These are phyloP conservation scores for Cetoscarus ocellatus DNA, from an alignment of 2,797 vertebrate genomes.

Conservation along the genomic window DNA sequence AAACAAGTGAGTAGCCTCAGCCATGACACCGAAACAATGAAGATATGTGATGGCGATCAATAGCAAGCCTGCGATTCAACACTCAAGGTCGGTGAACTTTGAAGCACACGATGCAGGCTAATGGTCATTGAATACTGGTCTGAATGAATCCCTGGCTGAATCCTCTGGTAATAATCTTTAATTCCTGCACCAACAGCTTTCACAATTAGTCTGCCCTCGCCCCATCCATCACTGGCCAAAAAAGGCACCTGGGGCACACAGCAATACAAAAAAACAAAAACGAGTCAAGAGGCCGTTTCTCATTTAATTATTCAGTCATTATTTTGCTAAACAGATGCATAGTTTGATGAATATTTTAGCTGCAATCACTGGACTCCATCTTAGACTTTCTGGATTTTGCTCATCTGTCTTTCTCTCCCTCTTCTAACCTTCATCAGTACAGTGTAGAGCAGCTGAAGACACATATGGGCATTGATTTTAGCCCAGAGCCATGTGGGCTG, in stretches of 20 bases:
- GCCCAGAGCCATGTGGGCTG: conserved; percentile 83
- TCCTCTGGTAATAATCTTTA: conserved; percentile 91
- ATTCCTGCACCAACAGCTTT: conserved; percentile 91
- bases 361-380: conserved; percentile 61
- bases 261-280: conserved; percentile 50
- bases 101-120: conserved; percentile 79
- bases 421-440: conserved; percentile 80
- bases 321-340: conserved; percentile 73
- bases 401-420: conserved; percentile 61
- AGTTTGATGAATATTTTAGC: conserved; percentile 76
- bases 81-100: conserved; percentile 68
- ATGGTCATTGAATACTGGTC: conserved; percentile 87
- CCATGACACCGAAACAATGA: conserved; percentile 68
- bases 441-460: conserved; percentile 83
- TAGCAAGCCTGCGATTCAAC: conserved; percentile 72
- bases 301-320: conserved; percentile 79
- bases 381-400: conserved; percentile 52
- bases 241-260: conserved; percentile 82
- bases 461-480: conserved; percentile 87
- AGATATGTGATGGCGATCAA: conserved; percentile 72
- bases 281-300: conserved; percentile 70
- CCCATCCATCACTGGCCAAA: conserved; percentile 84
- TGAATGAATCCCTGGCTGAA: conserved; percentile 88
- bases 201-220: conserved; percentile 90
- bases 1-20: conserved; percentile 64